Evolutionary conservation across 2,888 invertebrate species (phyloP).

Genomic region (Sminthurinus aureus): DNA sequence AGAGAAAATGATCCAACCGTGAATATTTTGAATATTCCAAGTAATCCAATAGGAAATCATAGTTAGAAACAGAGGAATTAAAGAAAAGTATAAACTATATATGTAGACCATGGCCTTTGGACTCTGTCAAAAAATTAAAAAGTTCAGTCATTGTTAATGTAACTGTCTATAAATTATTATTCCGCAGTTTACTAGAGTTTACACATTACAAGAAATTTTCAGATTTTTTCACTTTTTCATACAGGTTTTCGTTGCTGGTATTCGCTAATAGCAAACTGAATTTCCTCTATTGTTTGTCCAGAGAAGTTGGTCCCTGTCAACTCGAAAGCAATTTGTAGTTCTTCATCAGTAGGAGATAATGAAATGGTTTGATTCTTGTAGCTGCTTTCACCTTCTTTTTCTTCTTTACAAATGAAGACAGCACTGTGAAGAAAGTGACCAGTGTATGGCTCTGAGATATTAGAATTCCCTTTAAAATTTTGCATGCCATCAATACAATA

Average conservation of each 20-base stretch:
- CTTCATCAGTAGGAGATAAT: too few species aligned
- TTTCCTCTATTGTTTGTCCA: not conserved
- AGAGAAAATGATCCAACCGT: slow-evolving; percentile 48
- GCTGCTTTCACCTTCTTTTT: not conserved
- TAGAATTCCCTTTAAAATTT: not conserved
- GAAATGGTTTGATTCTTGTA: not conserved
- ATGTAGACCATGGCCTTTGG: not conserved
- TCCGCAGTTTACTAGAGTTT: not conserved
- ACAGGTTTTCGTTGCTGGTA: too few species aligned
- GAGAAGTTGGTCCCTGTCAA: not conserved
- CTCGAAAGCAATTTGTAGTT: not conserved
- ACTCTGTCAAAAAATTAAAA: not conserved
- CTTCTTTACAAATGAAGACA: not conserved
- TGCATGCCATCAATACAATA: slow-evolving; percentile 18
- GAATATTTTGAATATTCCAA: slow-evolving; percentile 45
- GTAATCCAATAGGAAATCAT: slow-evolving; percentile 44
- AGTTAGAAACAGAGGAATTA: slow-evolving; percentile 43
- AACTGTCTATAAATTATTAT: not conserved
- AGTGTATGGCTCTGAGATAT: not conserved
- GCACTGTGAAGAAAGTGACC: not conserved
- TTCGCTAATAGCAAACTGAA: too few species aligned
- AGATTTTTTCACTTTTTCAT: not conserved
- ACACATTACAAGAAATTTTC: not conserved
- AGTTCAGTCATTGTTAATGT: not conserved
- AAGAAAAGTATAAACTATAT: not conserved